A percentile compares a stretch with the other conserved stretches of the same genome.
Conservation (phyloP, 2,888 invertebrate species). For the Torymus aiolomorphi region DNA sequence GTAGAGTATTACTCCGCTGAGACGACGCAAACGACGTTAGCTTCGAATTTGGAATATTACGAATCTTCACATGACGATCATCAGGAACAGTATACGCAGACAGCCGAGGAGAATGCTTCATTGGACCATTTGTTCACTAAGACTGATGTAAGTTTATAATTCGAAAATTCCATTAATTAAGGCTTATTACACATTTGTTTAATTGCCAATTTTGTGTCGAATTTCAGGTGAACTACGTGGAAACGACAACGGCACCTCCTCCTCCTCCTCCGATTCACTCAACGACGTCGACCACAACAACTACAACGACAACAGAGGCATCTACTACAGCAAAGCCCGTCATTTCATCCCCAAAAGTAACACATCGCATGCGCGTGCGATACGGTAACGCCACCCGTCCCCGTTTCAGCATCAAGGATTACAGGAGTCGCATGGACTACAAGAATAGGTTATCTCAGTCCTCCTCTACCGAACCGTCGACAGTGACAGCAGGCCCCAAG, state of each 20-base stretch:
- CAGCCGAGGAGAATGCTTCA: conserved; percentile 59
- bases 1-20: conserved; percentile 55
- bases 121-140: conserved; percentile 67
- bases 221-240: conserved; percentile 55
- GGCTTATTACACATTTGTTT: neutral
- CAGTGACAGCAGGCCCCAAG: conserved; percentile 31
- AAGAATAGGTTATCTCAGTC: conserved; percentile 63
- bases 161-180: neutral
- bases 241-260: conserved; percentile 56
- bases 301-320: conserved; percentile 58
- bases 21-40: conserved; percentile 43
- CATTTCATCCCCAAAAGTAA: conserved; percentile 59
- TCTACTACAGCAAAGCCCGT: conserved; percentile 42
- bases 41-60: conserved; percentile 60
- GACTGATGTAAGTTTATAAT: conserved; percentile 62
- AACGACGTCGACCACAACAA: conserved; percentile 57
- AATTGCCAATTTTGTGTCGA: neutral
- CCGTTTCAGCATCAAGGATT: conserved; percentile 86
- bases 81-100: conserved; percentile 51
- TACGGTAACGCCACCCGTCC: conserved; percentile 79
- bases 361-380: conserved; percentile 67
- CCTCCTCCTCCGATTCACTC: conserved; percentile 52
- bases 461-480: conserved; percentile 61
- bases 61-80: conserved; percentile 57
- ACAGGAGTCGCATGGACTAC: conserved; percentile 80